Conservation (phyloP, 2,888 invertebrate species). For the Diadromus collaris region DNA sequence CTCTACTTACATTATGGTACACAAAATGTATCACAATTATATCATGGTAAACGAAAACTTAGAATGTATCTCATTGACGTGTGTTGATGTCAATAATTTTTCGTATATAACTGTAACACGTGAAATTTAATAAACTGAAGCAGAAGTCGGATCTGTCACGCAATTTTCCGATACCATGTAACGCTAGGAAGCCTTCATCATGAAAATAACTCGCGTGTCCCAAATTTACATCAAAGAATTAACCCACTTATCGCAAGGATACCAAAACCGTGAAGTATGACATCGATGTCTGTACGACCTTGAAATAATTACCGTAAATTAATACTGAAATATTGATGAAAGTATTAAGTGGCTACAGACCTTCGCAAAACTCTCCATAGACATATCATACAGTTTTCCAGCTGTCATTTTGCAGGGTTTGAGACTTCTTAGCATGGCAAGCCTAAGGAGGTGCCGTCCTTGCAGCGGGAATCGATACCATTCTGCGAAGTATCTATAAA, state of each 20-base stretch:
- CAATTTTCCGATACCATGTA: not conserved
- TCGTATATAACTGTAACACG: not conserved
- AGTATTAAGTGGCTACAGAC: conserved; percentile 28
- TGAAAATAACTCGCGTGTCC: not conserved
- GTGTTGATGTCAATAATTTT: no score
- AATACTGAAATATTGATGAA: not conserved
- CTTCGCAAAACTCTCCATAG: conserved; percentile 57
- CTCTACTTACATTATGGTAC: no score
- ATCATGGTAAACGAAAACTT: no score
- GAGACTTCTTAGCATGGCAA: conserved; percentile 56
- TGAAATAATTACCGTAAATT: not conserved
- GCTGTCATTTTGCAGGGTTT: conserved; percentile 57
- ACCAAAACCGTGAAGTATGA: conserved; percentile 62
- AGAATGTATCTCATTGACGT: no score
- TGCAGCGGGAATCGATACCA: conserved; percentile 56
- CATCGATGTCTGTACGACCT: conserved; percentile 59
- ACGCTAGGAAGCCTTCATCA: conserved; percentile 1
- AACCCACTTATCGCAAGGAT: conserved; percentile 48
- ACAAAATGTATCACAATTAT: no score
- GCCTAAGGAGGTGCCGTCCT: conserved; percentile 45
- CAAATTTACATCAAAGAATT: not conserved
- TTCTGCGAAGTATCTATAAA: conserved; percentile 55
- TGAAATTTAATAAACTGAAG: not conserved
- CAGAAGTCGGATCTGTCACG: not conserved
- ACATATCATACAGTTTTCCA: conserved; percentile 55